Conservation (phyloP, 1,140 invertebrate genomes). For the Megalopta genalis region DNA sequence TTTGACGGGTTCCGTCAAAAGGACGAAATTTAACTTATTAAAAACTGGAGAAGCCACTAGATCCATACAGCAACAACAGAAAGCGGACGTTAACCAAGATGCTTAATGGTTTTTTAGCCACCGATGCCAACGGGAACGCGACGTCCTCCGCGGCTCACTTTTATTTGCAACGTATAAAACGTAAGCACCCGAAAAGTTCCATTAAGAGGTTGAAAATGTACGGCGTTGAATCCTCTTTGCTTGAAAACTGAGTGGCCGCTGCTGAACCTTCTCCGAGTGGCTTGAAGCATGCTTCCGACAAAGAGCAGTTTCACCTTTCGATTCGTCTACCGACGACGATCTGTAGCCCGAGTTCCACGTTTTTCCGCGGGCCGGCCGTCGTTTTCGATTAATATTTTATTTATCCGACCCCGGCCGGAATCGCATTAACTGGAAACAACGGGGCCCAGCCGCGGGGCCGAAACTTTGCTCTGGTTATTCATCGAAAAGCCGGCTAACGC, state of each 20-base stretch:
- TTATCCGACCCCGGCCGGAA: neutral
- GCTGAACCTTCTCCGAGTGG: neutral
- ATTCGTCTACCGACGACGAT: neutral
- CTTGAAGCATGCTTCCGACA: neutral
- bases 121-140: no score
- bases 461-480: neutral
- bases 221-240: neutral
- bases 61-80: no score
- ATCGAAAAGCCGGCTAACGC: neutral
- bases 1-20: no score
- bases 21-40: no score
- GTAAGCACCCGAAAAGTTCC: neutral
- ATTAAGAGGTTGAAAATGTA: neutral
- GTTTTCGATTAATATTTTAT: neutral
- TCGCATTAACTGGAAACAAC: neutral
- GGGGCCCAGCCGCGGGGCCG: neutral
- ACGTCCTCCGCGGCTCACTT: no score
- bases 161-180: neutral
- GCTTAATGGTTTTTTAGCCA: no score
- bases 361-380: neutral
- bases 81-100: no score
- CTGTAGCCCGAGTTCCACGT: neutral
- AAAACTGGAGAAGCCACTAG: no score
- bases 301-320: conserved; percentile 10
- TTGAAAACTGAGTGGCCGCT: neutral